These are phyloP conservation scores for Desmodus rotundus DNA, from an alignment of 2,113 vertebrate genomes.

Conservation along the genomic window DNA sequence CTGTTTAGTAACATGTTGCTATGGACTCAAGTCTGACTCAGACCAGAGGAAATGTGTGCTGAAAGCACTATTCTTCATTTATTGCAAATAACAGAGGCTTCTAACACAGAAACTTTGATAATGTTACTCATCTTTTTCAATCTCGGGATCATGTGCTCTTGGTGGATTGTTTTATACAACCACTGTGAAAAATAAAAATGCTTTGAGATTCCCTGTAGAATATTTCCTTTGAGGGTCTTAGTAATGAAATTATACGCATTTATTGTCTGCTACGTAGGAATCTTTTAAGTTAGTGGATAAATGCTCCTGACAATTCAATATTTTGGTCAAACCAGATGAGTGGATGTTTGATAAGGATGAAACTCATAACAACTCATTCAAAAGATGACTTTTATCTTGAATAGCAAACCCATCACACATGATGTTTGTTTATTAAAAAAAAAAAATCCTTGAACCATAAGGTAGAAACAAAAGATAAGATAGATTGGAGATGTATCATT, in stretches of 20 bases:
- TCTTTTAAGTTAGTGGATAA: conserved; percentile 10
- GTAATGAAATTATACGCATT: background rate
- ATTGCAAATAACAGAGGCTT: background rate
- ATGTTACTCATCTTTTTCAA: background rate
- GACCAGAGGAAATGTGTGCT: background rate
- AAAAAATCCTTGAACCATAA: background rate
- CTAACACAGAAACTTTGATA: background rate
- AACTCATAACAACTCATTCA: background rate
- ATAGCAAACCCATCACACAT: background rate
- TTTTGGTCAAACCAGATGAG: background rate
- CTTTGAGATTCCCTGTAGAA: background rate
- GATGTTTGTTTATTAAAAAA: background rate
- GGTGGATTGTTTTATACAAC: background rate
- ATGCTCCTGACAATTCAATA: background rate
- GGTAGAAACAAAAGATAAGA: background rate
- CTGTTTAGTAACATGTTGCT: background rate
- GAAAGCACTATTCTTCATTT: background rate
- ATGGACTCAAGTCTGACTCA: background rate
- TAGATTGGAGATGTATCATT: background rate
- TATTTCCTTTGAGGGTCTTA: background rate
- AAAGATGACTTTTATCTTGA: background rate
- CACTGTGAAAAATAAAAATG: background rate
- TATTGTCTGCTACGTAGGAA: background rate
- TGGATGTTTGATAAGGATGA: background rate
- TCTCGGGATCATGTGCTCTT: background rate